Base-by-base conservation (phyloP, 2,113 vertebrate species). In the Laticauda colubrina region DNA sequence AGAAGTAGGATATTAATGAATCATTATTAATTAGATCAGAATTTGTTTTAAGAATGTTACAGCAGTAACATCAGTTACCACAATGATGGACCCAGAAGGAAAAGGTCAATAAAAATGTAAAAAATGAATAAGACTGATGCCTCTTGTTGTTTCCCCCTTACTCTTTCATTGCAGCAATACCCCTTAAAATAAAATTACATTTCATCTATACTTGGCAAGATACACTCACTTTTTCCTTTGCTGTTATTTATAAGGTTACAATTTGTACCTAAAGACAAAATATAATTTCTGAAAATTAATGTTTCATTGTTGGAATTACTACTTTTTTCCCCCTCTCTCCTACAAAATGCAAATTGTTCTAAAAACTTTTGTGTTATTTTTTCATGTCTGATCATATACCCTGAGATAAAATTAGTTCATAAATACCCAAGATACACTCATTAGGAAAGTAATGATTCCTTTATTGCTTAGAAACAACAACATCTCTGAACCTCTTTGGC, bases 401-500 rank as follows among this genome's bases (percentile, higher is more conserved):
- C 54, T 93, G 93, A 90, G 64, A 39, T 88, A 39, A 88, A 53
- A 51, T 54, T 34, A 87, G 86, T 75, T 88, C 94, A 93, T 93
- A 91, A 95, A 87, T 93, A 89, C 96, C 94, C 95, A 94, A 93
- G 88, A 88, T 90, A 94, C 20, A 95, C 29, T 11, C 87, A 93
- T 97, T 95, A 97, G 96, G 90, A 95, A 96, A 95, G 91, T 95
- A 97, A 96, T 94, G 94, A 85, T 94, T 92, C 95, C 43, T 94
- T 86, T 69, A 24, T 93, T 95, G 61, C 45, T 91, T 94, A 92
- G 56, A 97, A 96, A 95, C 91, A 94, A 39, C 89, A 92, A 92
- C 94, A 90, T 94, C 24, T n/a, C 87, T 18, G 54, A 90, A 89
- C n/a, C 95, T 94, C 85, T 96, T 91, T 89, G 94, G 92, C 85